These are phyloP conservation scores for Zaprionus camerounensis DNA, from an alignment of 1,140 invertebrate species.

Conservation along the genomic window DNA sequence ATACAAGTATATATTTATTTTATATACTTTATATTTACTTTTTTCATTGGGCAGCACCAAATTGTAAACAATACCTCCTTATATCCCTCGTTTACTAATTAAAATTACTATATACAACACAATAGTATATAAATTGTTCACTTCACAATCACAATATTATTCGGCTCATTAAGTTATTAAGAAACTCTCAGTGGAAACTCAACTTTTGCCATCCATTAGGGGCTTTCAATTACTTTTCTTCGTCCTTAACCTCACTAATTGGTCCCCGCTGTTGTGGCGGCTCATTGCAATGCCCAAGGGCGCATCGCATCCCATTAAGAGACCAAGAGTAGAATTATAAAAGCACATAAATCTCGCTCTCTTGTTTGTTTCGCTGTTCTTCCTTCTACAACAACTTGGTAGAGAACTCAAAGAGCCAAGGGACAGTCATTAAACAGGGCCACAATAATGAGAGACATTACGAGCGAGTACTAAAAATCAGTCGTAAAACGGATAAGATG, in stretches of 20 bases:
- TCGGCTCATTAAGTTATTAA: slow-evolving; percentile 24
- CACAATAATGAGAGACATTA: slow-evolving; percentile 71
- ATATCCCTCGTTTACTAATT: no score
- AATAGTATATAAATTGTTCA: not conserved
- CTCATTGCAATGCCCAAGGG: slow-evolving; percentile 24
- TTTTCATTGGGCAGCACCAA: no score
- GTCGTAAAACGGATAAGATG: slow-evolving; percentile 69
- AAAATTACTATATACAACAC: not conserved
- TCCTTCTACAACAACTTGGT: slow-evolving; percentile 14
- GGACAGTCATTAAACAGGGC: slow-evolving; percentile 59
- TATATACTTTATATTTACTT: no score
- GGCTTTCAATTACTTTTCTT: slow-evolving; percentile 38
- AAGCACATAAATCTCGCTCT: slow-evolving; percentile 54
- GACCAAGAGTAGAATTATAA: slow-evolving; percentile 59
- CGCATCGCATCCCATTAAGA: slow-evolving; percentile 52
- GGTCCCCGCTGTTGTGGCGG: slow-evolving; percentile 23
- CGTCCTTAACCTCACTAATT: slow-evolving; percentile 36
- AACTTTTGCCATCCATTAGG: slow-evolving; percentile 23
- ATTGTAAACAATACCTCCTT: no score
- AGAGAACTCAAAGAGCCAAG: slow-evolving; percentile 17
- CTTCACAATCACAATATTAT: not conserved
- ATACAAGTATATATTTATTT: no score
- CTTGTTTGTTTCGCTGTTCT: slow-evolving; percentile 24
- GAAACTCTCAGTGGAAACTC: slow-evolving; percentile 11
- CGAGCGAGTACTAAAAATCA: slow-evolving; percentile 63